Evolutionary conservation across 23 tunicate genomes (phyloP), one percentile per base, ranked within the genome.

Genomic region (Styela plicata): DNA sequence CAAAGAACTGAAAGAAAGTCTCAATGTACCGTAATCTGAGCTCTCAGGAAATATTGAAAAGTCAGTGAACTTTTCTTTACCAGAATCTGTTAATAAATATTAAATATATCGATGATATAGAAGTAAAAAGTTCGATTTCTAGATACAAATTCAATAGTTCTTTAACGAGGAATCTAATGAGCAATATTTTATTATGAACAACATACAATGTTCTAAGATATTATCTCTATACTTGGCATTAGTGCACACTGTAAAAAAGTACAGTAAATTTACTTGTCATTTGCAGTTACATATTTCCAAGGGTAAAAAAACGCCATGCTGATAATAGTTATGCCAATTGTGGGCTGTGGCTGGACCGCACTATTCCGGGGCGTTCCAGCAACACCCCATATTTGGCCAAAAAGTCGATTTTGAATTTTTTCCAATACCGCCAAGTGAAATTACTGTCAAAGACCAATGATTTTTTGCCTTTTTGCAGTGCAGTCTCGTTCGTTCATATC

Each of bases 1-100:
- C 53, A 33, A 23, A 33, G 78, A 63, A 23, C 44, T 30, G 0
- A 32, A 73, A 16, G 52, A 34, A n/a, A 73, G 44, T 32, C 57
- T 19, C 19, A 34, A 32, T n/a, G 78, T 73, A 22, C 53, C 52
- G 2, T n/a, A 73, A 23, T 30, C 44, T 34, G 78, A 73, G 18
- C 32, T 24, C 19, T 73, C 78, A 20, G 78, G 78, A 34, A 34
- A 32, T 33, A 73, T 1, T 19, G 52, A 33, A 22, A 73, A 73
- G 0, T 73, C 78, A 22, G 29, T 73, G 53, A 73, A 73, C 0
- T 30, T 32, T 63, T n/a, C 78, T 32, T 73, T 73, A 3, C 31
- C 31, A 28, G 31, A 28, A 66, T 28, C 71, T 61, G n/a, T 44
- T 44, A 44, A 44, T 44, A 44, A 5, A 44, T 5, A 44, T 5